Base-by-base conservation (phyloP, 1,140 invertebrate genomes). In the Drosophila teissieri region DNA sequence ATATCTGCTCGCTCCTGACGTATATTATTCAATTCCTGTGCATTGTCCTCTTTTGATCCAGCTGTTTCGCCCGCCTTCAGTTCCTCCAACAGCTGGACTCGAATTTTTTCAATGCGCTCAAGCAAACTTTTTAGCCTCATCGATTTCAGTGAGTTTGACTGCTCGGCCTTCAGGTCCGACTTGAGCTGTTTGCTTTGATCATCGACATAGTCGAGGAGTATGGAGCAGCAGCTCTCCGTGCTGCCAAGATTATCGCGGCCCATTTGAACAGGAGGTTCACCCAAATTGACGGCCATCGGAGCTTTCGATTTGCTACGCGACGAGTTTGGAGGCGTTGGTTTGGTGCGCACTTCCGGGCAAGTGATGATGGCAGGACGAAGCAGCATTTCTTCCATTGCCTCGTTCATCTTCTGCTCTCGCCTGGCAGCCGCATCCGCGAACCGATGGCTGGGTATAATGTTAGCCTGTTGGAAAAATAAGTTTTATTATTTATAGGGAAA, bases 321-420 rank as follows among this genome's bases (percentile, higher is more conserved):
- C 8, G 40, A 6, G 0, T 44, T 51, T 24, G 22, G 22, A 42
- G 8, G 22, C 49, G 12, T 51, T 12, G 22, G 3, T n/a, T 4
- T 46, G 7, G 4, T 39, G 19, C 45, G 7, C 1, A 91, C 63
- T 48, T 92, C 91, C 0, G 86, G 86, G 10, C 89, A 92, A 4
- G 91, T 92, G 6, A 92, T 86, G 8, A 92, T 89, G 1, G 84
- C 73, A 1, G 91, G 91, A 27, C 83, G 73, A 8, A 83, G 44
- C 1, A 92, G 42, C 65, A 92, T 74, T 44, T 92, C 37, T 49
- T 92, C 90, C 65, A 92, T 65, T 6, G 60, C 83, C 6, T 72
- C 63, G 27, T 91, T 92, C 78, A 92, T 90, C 72, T 89, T 92
- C n/a, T 80, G 54, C 31, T 92, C 80, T n/a, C 72, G 61, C 2